Evolutionary conservation across 2,888 invertebrate species (phyloP).

Genomic region (Plutella xylostella): DNA sequence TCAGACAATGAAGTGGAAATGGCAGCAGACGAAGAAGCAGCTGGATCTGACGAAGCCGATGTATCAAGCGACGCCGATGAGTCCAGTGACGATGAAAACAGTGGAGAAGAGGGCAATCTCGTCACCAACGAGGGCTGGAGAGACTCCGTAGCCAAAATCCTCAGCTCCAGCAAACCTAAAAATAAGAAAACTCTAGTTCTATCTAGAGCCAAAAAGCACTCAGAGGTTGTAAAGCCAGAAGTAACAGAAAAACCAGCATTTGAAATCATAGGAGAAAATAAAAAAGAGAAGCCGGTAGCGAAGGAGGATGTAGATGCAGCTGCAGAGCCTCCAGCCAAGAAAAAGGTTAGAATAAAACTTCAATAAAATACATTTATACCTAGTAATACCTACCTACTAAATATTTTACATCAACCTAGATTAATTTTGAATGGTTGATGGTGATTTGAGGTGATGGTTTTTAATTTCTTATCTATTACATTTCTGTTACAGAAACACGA

Average conservation of each 20-base stretch:
- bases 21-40: constrained; percentile 1
- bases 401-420: no score
- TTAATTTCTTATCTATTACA: neutral
- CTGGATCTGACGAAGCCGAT: constrained; percentile 19
- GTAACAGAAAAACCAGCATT: constrained; percentile 67
- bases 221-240: constrained; percentile 56
- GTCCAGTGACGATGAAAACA: constrained; percentile 19
- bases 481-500: constrained; percentile 67
- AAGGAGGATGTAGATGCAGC: constrained; percentile 32
- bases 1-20: constrained; percentile 32
- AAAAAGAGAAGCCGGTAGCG: constrained; percentile 38
- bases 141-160: constrained; percentile 83
- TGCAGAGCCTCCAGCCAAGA: constrained; percentile 43
- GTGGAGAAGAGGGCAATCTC: constrained; percentile 26
- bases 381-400: no score
- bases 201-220: constrained; percentile 82
- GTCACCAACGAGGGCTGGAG: constrained; percentile 81
- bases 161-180: constrained; percentile 80
- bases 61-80: constrained; percentile 27
- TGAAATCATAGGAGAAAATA: constrained; percentile 74
- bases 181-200: constrained; percentile 80
- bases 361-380: no score
- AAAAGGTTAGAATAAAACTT: constrained; percentile 41
- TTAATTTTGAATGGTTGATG: no score
- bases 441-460: neutral